Percentiles rank a stretch among this genome's conserved stretches.
These are phyloP conservation scores for Acrobasis suavella DNA, from an alignment of 2,888 invertebrate species.

Conservation along the genomic window DNA sequence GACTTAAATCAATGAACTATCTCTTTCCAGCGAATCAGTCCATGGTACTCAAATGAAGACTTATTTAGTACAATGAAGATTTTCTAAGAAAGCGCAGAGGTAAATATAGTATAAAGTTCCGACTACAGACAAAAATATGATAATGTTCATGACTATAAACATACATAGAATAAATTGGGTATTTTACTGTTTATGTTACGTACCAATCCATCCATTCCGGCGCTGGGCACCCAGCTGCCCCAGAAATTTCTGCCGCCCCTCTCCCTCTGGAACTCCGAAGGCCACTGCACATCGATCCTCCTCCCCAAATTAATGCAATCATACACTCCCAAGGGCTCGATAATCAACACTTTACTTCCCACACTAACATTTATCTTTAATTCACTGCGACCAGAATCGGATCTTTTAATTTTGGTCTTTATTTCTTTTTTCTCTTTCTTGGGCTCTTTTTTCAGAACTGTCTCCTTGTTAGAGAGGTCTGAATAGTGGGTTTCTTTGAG, in stretches of 20 bases:
- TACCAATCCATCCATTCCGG: slow-evolving; percentile 95
- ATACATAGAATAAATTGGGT: neutral
- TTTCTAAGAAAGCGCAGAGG: no score
- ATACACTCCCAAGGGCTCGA: slow-evolving; percentile 85
- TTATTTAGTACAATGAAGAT: no score
- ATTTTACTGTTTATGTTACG: slow-evolving; percentile 34
- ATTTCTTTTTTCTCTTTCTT: slow-evolving; percentile 73
- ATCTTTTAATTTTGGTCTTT: slow-evolving; percentile 71
- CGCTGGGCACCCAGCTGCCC: slow-evolving; percentile 93
- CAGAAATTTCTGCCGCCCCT: slow-evolving; percentile 94
- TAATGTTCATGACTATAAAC: no score
- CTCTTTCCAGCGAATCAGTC: no score
- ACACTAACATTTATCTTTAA: slow-evolving; percentile 68
- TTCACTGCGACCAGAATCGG: slow-evolving; percentile 69
- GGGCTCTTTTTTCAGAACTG: slow-evolving; percentile 54
- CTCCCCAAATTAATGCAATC: slow-evolving; percentile 95
- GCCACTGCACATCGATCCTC: slow-evolving; percentile 97
- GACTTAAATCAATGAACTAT: no score
- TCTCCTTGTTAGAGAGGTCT: slow-evolving; percentile 62
- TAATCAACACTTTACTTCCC: slow-evolving; percentile 72
- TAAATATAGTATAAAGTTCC: no score
- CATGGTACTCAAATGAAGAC: no score
- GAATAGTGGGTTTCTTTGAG: slow-evolving; percentile 66
- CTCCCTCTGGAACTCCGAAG: slow-evolving; percentile 92
- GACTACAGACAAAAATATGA: no score